Conservation (phyloP, 2,797 vertebrate genomes). For the Sciurus carolinensis region DNA sequence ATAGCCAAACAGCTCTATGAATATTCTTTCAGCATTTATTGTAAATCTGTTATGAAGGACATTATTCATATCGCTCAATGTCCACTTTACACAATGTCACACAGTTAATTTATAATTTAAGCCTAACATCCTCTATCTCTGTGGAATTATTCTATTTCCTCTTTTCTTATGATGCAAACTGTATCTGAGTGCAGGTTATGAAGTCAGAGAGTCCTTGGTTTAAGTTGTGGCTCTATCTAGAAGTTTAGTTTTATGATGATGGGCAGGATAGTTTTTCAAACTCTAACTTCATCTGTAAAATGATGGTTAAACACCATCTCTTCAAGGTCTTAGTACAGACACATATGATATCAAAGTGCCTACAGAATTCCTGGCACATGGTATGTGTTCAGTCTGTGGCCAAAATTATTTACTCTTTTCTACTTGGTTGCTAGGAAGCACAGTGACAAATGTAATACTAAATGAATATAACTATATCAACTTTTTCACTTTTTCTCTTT, state of each 20-base stretch:
- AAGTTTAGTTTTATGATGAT: conserved; percentile 23
- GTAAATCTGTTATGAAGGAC: conserved; percentile 72
- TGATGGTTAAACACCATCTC: background rate
- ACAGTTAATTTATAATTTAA: conserved; percentile 77
- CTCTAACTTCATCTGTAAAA: conserved; percentile 45
- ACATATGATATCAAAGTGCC: background rate
- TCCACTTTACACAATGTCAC: conserved; percentile 71
- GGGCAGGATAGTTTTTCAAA: conserved; percentile 10
- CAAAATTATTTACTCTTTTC: conserved; percentile 12
- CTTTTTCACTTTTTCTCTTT: background rate
- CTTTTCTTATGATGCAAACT: conserved; percentile 60
- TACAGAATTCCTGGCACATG: background rate
- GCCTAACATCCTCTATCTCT: conserved; percentile 58
- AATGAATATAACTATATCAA: background rate
- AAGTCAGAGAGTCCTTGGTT: conserved; percentile 63
- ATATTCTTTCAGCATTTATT: conserved; percentile 59
- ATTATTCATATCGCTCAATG: conserved; percentile 68
- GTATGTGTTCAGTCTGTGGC: background rate
- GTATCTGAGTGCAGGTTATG: background rate
- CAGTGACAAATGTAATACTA: background rate
- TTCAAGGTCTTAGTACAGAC: background rate
- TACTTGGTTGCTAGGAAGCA: background rate
- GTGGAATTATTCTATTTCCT: conserved; percentile 55
- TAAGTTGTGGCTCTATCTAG: conserved; percentile 1
- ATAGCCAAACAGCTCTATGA: conserved; percentile 57